A percentile compares a stretch with the other conserved stretches of the same genome.
phyloP scores from a whole-genome alignment of 1,140 invertebrate genomes.

The Cydia pomonella region DNA sequence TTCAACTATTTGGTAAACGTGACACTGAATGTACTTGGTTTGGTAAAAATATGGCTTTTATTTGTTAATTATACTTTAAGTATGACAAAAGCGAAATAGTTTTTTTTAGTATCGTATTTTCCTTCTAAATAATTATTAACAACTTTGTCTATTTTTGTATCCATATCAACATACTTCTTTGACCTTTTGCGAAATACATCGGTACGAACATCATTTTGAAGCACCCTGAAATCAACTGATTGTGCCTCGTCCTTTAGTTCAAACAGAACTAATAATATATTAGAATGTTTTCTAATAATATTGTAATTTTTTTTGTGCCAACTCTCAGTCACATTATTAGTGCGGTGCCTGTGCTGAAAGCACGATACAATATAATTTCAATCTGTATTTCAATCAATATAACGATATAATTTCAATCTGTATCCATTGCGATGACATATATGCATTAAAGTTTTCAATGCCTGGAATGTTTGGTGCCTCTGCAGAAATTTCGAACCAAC shows the following conservation, averaged over 20 bases:
- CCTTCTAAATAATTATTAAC: not conserved
- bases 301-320: slow-evolving; percentile 4
- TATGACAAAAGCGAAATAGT: not conserved
- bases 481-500: not conserved
- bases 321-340: not conserved
- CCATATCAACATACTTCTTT: not conserved
- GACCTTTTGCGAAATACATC: not conserved
- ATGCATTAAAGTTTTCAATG: not conserved
- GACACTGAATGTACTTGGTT: too few relatives aligned
- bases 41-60: too few relatives aligned
- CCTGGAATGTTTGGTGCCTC: not conserved
- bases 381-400: too few relatives aligned
- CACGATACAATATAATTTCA: not conserved
- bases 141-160: not conserved
- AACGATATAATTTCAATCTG: not conserved
- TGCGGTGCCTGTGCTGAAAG: not conserved
- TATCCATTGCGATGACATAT: not conserved
- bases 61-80: not conserved
- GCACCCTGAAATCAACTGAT: not conserved
- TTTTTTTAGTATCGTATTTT: not conserved
- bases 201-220: not conserved
- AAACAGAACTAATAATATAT: not conserved
- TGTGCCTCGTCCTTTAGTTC: slow-evolving; percentile 10
- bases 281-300: not conserved
- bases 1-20: too few relatives aligned